Conservation (phyloP, 2,113 vertebrate genomes). For the Polypterus bichir region DNA sequence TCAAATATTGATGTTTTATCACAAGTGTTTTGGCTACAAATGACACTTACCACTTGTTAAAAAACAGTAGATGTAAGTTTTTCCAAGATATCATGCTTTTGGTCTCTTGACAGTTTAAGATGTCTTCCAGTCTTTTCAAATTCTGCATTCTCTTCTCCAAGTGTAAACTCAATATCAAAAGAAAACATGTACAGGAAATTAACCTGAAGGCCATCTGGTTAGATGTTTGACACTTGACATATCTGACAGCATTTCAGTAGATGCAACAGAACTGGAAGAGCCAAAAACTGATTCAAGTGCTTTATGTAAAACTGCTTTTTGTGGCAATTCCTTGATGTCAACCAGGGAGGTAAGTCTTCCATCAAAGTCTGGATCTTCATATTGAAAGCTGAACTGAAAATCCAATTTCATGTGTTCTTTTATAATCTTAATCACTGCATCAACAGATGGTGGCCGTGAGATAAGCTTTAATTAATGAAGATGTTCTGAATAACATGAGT, state of each 20-base stretch:
- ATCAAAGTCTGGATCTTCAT: slow-evolving; percentile 28
- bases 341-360: slow-evolving; percentile 15
- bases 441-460: slow-evolving; percentile 17
- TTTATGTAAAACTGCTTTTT: slow-evolving; percentile 21
- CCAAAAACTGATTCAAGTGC: slow-evolving; percentile 6
- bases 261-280: slow-evolving; percentile 13
- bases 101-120: slow-evolving; percentile 21
- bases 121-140: slow-evolving; percentile 16
- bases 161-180: slow-evolving; percentile 23
- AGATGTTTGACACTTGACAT: slow-evolving; percentile 19
- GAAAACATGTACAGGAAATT: slow-evolving; percentile 22
- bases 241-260: slow-evolving; percentile 17
- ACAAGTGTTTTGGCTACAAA: slow-evolving; percentile 19
- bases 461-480: slow-evolving; percentile 22
- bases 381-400: slow-evolving; percentile 16
- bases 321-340: slow-evolving; percentile 22
- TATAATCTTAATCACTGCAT: slow-evolving; percentile 18
- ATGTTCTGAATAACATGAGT: slow-evolving; percentile 22
- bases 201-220: slow-evolving; percentile 17
- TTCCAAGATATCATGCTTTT: slow-evolving; percentile 25
- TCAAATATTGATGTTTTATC: slow-evolving; percentile 1
- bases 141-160: slow-evolving; percentile 23
- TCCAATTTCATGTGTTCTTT: slow-evolving; percentile 20
- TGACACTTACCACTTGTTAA: slow-evolving; percentile 21
- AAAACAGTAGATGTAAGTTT: slow-evolving; percentile 17